These are phyloP conservation scores for Valencia hispanica DNA, from an alignment of 2,797 vertebrate species.

Conservation along the genomic window DNA sequence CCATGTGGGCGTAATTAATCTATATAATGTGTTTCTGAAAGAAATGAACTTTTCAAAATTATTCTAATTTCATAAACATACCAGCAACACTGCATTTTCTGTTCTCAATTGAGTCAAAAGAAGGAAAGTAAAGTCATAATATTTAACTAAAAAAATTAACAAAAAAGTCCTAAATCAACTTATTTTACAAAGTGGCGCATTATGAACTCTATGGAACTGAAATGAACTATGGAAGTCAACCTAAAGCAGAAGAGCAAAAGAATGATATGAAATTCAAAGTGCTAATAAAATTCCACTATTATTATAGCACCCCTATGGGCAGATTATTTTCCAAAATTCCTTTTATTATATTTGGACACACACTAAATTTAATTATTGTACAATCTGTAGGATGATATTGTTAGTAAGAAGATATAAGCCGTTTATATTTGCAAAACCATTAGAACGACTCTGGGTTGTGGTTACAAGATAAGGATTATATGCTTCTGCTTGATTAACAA, in stretches of 20 bases:
- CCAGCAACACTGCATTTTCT: background rate
- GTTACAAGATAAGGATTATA: constrained; percentile 19
- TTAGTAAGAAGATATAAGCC: constrained; percentile 9
- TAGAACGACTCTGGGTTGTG: constrained; percentile 2
- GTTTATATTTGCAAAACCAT: background rate
- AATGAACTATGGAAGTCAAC: background rate
- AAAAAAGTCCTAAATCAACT: background rate
- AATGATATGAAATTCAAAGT: background rate
- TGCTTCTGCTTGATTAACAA: constrained; percentile 15
- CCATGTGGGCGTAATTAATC: too few species aligned
- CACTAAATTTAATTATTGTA: constrained; percentile 3
- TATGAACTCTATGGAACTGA: background rate
- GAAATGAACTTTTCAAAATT: background rate
- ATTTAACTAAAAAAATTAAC: background rate
- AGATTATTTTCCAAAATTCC: background rate
- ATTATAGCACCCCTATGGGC: background rate
- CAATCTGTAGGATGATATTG: constrained; percentile 9
- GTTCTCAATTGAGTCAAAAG: background rate
- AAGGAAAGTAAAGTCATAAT: background rate
- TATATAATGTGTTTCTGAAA: background rate
- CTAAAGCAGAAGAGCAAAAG: background rate
- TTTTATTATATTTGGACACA: constrained; percentile 2
- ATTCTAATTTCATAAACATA: too few species aligned
- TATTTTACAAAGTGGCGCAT: background rate
- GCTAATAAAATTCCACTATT: background rate